Base-by-base conservation (phyloP, 2,888 invertebrate genomes). In the Ornithoptera priamus region DNA sequence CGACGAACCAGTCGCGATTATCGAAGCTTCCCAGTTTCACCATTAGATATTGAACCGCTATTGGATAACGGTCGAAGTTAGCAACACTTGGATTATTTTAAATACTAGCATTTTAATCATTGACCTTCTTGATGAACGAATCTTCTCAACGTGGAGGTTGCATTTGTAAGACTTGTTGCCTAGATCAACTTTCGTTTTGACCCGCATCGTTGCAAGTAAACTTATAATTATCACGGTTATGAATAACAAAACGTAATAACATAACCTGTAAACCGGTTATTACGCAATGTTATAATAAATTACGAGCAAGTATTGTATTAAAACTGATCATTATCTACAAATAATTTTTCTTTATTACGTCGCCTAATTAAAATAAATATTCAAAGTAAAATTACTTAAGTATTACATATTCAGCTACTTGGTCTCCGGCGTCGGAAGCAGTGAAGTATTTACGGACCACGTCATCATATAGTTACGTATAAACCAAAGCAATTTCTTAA, bases 111-210 rank as follows among this genome's bases (percentile, higher is more conserved):
- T 64, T 58, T 58, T 58, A 65, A 24, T 57, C 30, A 39, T 17
- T n/a, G 24, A 30, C 20, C 63, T 59, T 65, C 42, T 8, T 56
- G 20, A 57, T 62, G 22, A 56, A n/a, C n/a, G 17, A 4, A 15
- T 10, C 20, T 69, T 60, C 61, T 42, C 39, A 69, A 68, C 39
- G 7, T 62, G 36, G 68, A 53, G 18, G 46, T 57, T 65, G 64
- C 42, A 62, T 46, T 60, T 46, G 57, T 56, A 8, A 57, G 20
- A 69, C 46, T 42, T 61, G 36, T 60, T 58, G n/a, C 46, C 58
- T 65, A 61, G 57, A 65, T 65, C 65, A 65, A 65, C 65, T 62
- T 69, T 69, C 46, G 30, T 65, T 64, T 65, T 42, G 61, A 65
- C 65, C 68, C 59, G 65, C 65, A 39, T 58, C 12, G 56, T n/a